Evolutionary conservation across 2,113 vertebrate species (phyloP).

Genomic region (Agelaius tricolor): DNA sequence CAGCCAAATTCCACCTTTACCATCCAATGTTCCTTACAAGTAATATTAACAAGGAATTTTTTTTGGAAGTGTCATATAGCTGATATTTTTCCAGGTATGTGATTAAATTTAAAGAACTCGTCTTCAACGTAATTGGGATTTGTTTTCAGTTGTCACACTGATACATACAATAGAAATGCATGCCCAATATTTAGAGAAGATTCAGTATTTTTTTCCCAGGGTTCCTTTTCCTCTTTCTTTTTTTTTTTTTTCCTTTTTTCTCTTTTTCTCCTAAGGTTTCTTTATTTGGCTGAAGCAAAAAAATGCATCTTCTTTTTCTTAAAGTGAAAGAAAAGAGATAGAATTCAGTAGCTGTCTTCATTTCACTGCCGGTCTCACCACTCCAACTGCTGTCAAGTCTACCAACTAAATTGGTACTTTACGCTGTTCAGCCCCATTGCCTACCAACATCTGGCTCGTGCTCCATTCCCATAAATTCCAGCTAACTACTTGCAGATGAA

Average conservation of each 20-base stretch:
- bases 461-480: constrained; percentile 57
- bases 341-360: constrained; percentile 21
- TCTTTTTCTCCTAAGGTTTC: neutral
- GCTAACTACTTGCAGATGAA: constrained; percentile 62
- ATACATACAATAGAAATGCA: neutral
- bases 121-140: neutral
- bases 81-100: neutral
- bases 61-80: neutral
- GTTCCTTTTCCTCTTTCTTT: neutral
- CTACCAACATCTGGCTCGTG: constrained; percentile 55
- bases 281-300: neutral
- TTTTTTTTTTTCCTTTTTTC: neutral
- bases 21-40: neutral
- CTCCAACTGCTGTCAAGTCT: constrained; percentile 33
- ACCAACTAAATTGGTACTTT: constrained; percentile 52
- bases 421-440: constrained; percentile 41
- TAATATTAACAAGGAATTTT: neutral
- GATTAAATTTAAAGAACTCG: neutral
- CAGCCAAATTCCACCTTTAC: neutral
- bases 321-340: neutral
- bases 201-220: neutral
- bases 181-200: neutral
- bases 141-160: neutral
- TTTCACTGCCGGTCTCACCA: constrained; percentile 43
- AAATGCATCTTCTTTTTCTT: neutral